Conservation (phyloP, 2,113 vertebrate genomes). For the Garra rufa region DNA sequence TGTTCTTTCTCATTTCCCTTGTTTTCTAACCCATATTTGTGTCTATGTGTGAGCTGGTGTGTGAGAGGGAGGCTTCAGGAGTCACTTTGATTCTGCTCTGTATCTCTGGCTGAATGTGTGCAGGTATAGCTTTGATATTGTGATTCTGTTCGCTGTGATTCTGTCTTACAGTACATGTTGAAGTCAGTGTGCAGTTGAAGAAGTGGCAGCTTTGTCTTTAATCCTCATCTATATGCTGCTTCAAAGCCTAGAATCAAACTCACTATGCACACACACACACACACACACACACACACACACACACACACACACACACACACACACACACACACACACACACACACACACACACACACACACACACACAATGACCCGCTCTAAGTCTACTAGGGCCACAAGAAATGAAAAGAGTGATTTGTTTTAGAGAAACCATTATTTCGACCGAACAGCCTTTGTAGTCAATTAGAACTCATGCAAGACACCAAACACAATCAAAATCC, state of each 20-base stretch:
- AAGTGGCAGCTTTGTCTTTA: conserved; percentile 48
- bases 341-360: conserved; percentile 5
- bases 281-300: conserved; percentile 20
- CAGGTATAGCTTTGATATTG: conserved; percentile 21
- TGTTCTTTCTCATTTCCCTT: conserved; percentile 36
- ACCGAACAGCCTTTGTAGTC: background rate
- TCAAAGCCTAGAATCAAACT: conserved; percentile 11
- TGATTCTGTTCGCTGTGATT: conserved; percentile 22
- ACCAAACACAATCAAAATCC: background rate
- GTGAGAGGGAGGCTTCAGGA: conserved; percentile 10
- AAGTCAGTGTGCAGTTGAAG: conserved; percentile 19
- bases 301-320: conserved; percentile 22
- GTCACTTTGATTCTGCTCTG: conserved; percentile 16
- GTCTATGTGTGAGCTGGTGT: conserved; percentile 2
- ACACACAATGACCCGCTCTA: conserved; percentile 9
- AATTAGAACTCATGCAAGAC: background rate
- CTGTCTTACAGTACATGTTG: conserved; percentile 19
- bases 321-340: conserved; percentile 18
- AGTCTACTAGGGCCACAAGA: background rate
- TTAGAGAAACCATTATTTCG: background rate
- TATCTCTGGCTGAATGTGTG: conserved; percentile 41
- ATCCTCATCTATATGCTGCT: conserved; percentile 50
- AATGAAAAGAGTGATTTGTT: background rate
- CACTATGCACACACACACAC: conserved; percentile 10
- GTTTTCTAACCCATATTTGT: conserved; percentile 32